phyloP scores from a whole-genome alignment of 2,113 vertebrate species.

The Menura novaehollandiae region DNA sequence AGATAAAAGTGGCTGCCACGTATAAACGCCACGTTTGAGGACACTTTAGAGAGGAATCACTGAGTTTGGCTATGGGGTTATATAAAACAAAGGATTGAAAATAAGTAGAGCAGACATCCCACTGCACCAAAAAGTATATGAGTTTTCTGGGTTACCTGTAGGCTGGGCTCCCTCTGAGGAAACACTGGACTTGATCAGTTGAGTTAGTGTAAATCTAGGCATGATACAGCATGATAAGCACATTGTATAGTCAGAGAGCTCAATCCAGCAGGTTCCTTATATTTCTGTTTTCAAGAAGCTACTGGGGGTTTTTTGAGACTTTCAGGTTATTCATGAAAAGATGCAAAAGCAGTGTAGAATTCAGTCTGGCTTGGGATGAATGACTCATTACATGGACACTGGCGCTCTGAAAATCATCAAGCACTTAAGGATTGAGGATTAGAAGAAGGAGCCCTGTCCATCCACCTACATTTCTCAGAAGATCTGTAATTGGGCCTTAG shows the following conservation, averaged over 20 bases:
- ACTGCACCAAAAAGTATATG: background rate
- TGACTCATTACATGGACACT: background rate
- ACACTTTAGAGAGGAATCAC: fast-evolving
- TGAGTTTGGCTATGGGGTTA: background rate
- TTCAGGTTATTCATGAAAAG: background rate
- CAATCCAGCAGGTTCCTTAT: background rate
- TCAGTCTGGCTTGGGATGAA: background rate
- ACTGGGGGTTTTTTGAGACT: fast-evolving
- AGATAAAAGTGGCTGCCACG: fast-evolving
- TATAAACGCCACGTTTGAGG: background rate
- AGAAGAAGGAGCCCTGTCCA: background rate
- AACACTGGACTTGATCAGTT: background rate
- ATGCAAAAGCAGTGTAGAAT: background rate
- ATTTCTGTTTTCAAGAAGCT: background rate
- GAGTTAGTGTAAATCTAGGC: background rate
- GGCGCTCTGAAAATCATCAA: background rate
- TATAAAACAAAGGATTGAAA: background rate
- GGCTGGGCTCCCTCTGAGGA: background rate
- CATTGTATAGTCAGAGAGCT: background rate
- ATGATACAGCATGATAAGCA: background rate
- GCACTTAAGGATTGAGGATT: background rate
- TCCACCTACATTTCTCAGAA: background rate
- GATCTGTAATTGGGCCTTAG: background rate
- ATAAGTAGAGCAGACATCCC: background rate
- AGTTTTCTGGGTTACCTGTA: background rate